phyloP scores from a whole-genome alignment of 2,113 vertebrate genomes.

The Vulpes lagopus region DNA sequence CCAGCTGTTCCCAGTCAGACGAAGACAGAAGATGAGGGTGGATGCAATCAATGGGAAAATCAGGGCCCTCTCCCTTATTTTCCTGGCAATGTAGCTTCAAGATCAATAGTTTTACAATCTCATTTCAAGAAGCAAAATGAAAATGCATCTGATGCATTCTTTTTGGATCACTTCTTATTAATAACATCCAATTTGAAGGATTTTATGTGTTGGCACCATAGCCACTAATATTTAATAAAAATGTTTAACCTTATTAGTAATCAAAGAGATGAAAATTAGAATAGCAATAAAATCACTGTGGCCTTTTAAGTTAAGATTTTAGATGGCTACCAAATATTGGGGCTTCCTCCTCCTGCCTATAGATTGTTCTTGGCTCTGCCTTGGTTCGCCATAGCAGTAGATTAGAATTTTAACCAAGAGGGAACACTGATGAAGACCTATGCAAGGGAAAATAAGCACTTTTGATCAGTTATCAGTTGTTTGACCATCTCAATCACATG shows the following conservation, averaged over 20 bases:
- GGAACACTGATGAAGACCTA: neutral
- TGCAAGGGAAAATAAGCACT: neutral
- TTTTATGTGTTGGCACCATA: constrained; percentile 25
- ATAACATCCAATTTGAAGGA: constrained; percentile 42
- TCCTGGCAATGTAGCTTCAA: constrained; percentile 33
- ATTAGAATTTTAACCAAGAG: neutral
- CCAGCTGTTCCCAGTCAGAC: constrained; percentile 80
- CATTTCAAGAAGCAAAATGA: constrained; percentile 63
- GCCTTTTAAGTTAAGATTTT: constrained; percentile 27
- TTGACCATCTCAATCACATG: neutral
- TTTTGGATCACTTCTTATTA: constrained; percentile 56
- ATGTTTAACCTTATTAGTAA: constrained; percentile 5
- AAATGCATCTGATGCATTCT: constrained; percentile 47
- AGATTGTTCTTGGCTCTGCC: neutral
- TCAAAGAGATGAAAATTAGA: constrained; percentile 42
- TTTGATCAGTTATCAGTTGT: neutral
- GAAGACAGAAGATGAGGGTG: constrained; percentile 23
- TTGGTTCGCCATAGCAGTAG: neutral
- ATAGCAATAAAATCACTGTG: neutral
- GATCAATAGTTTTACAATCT: constrained; percentile 73
- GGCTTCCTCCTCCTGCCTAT: neutral
- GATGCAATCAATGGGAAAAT: constrained; percentile 66
- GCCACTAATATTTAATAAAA: constrained; percentile 57
- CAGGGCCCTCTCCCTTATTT: constrained; percentile 44
- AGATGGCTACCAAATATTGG: neutral